Evolutionary conservation across 2,113 vertebrate genomes (phyloP), one percentile per base, ranked within the genome.

Genomic region (Perognathus longimembris): DNA sequence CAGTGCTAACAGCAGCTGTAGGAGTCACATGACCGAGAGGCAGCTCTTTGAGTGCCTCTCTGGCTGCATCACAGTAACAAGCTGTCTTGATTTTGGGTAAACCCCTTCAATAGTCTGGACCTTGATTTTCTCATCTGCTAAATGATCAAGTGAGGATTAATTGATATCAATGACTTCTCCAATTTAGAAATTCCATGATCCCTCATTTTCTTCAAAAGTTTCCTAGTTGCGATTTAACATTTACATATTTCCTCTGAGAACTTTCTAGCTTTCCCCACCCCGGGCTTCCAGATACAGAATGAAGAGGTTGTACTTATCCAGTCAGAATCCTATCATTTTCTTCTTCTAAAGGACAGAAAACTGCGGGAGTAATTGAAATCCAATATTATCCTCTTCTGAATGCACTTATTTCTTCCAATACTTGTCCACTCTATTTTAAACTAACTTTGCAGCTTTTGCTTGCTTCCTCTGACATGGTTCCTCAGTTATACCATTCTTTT

Each of bases 61-160:
- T 26, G 38, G 59, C 7, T 36, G 63, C 10, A n/a, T 83, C 45
- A 2, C 21, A 36, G 3, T 20, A 32, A 86, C 79, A 78, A 80
- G 57, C 17, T 42, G 28, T 63, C n/a, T 86, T 17, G 10, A 61
- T 64, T n/a, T 85, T 24, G 34, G 34, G 42, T 36, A n/a, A 88
- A 20, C 11, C 21, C 42, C 6, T 79, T 0, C 1, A 34, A n/a
- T 10, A 54, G 10, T 5, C 17, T 14, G 15, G n/a, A 90, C 42
- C 78, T 90, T 66, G 63, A 38, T 82, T 84, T 91, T 71, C 75
- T 81, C 26, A 66, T 40, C 21, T 74, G 28, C 30, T 59, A 73
- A 84, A 88, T 14, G 14, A 83, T 1, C n/a, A 32, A 9, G 7
- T 69, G 50, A 54, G 24, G 71, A 24, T 8, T 36, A 64, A 28